Evolutionary conservation across 2,113 vertebrate genomes (phyloP), one percentile per base, ranked within the genome.

Genomic region (Stercorarius parasiticus): DNA sequence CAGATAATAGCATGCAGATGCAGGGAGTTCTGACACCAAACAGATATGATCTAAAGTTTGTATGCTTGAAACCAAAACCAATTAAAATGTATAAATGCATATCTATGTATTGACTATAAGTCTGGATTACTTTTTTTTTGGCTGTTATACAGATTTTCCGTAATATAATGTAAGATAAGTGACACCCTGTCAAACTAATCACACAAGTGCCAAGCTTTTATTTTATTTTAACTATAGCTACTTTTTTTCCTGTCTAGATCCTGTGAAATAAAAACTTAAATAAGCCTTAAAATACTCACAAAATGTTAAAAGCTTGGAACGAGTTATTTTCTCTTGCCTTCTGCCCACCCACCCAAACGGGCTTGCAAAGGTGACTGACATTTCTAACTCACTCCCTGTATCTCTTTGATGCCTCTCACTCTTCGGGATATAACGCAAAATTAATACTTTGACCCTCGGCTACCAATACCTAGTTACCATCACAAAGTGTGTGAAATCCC

Each of bases 171-270:
- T 97, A 98, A 98, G 93, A 97, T 94, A 98, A 95, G 81, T 95
- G 96, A 98, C 93, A 97, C 93, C 92, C 52, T 96, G 77, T 98
- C 97, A 97, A 96, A 96, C 88, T 94, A 96, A 97, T 98, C 98
- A 98, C 98, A 96, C 47, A 98, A 98, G 98, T 98, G 98, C 98
- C 98, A 98, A 98, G 95, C 84, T 98, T 90, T 94, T 94, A 84
- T 95, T 93, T 78, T 67, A 34, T 66, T 74, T 32, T 27, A 80
- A 71, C 96, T 95, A 96, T 89, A 93, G 91, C 66, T 81, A 62
- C 21, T 73, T 61, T 85, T 97, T 97, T 83, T 84, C 83, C 76
- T 97, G 91, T 96, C 91, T 96, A 62, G 90, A 77, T 93, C 82
- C 95, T 98, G 95, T 97, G 96, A 98, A 97, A 95, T 88, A 92